These are phyloP conservation scores for Montipora sp. DNA, from an alignment of 64 coral and sea anemone species.

Conservation along the genomic window DNA sequence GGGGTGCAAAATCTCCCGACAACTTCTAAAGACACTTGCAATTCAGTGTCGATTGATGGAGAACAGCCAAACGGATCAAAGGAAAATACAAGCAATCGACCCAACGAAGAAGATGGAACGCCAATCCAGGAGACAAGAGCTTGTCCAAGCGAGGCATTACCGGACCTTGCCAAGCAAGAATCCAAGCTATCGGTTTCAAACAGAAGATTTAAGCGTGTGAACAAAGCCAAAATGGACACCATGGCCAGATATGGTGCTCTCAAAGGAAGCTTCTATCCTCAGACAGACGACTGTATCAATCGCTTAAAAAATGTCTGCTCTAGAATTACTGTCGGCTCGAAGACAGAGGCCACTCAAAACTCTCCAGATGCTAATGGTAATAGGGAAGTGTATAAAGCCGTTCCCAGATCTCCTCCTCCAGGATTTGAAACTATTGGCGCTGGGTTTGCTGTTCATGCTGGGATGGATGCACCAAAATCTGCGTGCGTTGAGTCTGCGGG, in stretches of 20 bases:
- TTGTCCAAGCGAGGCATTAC: neutral
- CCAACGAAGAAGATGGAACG: neutral
- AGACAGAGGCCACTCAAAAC: neutral
- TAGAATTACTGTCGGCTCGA: neutral
- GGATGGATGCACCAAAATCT: neutral
- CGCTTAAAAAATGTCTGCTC: neutral
- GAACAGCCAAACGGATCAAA: neutral
- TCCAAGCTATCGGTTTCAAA: neutral
- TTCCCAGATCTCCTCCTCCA: neutral
- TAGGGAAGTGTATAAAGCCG: neutral
- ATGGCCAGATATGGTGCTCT: neutral
- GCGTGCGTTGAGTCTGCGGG: neutral
- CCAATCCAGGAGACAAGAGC: neutral
- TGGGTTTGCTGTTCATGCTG: neutral
- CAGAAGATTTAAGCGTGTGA: neutral
- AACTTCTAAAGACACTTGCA: neutral
- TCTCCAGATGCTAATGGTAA: neutral
- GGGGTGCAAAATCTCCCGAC: neutral
- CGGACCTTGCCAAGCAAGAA: neutral
- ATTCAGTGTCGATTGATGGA: neutral
- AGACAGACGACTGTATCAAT: neutral
- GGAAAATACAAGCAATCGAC: neutral
- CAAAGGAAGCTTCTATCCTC: neutral
- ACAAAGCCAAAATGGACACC: neutral
- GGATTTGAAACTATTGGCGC: neutral